phyloP scores from a whole-genome alignment of 2,888 invertebrate species.

The Tipula helvola region DNA sequence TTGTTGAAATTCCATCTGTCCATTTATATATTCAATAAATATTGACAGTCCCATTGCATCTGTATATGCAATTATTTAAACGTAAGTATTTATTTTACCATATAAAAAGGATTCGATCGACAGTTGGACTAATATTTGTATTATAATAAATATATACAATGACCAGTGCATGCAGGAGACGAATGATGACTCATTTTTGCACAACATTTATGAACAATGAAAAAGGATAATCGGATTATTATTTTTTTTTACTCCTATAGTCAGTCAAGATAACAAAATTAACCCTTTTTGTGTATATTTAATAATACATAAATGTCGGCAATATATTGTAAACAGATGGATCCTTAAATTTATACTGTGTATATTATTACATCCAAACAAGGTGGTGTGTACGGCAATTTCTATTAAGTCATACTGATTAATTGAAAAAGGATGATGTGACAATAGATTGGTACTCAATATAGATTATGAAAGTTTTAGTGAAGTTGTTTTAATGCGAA shows the following conservation, averaged over 20 bases:
- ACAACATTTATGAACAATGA: neutral
- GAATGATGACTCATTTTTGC: conserved; percentile 8
- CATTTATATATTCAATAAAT: neutral
- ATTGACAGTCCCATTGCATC: neutral
- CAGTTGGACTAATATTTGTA: conserved; percentile 6
- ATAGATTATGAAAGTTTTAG: neutral
- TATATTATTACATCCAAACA: neutral
- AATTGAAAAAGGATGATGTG: neutral
- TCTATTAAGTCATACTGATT: neutral
- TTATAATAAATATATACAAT: neutral
- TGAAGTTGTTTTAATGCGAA: neutral
- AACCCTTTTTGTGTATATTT: neutral
- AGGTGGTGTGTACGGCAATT: neutral
- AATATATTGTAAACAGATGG: conserved; percentile 7
- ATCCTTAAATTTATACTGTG: neutral
- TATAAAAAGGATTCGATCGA: neutral
- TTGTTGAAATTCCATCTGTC: neutral
- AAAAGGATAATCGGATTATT: conserved; percentile 1
- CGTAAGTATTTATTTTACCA: neutral
- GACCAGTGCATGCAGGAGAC: neutral
- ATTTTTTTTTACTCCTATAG: neutral
- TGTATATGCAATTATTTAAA: neutral
- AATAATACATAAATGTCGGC: neutral
- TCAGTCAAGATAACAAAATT: neutral
- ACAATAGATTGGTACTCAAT: neutral